Evolutionary conservation across 2,797 vertebrate genomes (phyloP), one percentile per base, ranked within the genome.

Genomic region (Sebastes reedi): DNA sequence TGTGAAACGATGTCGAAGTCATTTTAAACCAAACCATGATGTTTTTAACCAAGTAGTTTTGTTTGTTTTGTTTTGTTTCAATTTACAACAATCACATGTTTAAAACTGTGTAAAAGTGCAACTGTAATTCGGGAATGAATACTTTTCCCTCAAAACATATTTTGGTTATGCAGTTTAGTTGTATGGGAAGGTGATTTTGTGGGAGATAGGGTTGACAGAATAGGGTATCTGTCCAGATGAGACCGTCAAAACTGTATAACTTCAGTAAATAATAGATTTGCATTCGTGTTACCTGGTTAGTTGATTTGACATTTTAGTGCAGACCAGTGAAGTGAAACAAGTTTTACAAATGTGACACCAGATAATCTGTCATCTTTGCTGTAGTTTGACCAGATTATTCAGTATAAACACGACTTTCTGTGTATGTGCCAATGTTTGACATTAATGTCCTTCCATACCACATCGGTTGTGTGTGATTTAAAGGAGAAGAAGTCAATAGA

Each of bases 401-500:
- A n/a, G 8, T 22, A n/a, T 4, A n/a, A 71, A 3, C 18, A 59
- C 0, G 2, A 30, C 7, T 36, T 20, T 14, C 6, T 64, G 22
- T 22, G 20, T 20, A 32, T 8, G 6, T 32, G 14, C n/a, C 60
- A 55, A 1, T n/a, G n/a, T 75, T 52, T 73, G 10, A 72, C 34
- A 24, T 50, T 24, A 5, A n/a, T 60, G 16, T 42, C 2, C 16
- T 70, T 60, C 18, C 5, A 11, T 16, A 27, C 14, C 27, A 67
- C 56, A 13, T 27, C 3, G 46, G 34, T 14, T 14, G 14, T 39
- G 61, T 69, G 6, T 42, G 25, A 60, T 11, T 2, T 42, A n/a
- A 39, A 18, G 18, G 24, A 67, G 30, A 32, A 42, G 25, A 64
- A 81, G 82, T 81, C 68, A 65, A 79, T 75, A 54, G 66, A 75